These are phyloP conservation scores for Holcopasites calliopsidis DNA, from an alignment of 1,140 invertebrate genomes.

Conservation along the genomic window DNA sequence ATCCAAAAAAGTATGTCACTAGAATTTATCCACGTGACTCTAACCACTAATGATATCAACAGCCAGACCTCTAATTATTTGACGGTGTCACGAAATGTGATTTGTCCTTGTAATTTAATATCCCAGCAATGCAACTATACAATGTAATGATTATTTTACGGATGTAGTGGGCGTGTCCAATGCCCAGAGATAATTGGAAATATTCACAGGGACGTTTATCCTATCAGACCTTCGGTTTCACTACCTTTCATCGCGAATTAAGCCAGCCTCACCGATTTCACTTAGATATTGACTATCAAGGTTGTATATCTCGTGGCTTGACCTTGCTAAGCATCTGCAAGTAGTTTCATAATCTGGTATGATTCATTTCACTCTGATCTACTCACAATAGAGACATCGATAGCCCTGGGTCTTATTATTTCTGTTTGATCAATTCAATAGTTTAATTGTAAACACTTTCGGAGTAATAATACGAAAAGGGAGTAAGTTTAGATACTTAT, in stretches of 20 bases:
- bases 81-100: neutral
- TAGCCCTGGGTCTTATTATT: no score
- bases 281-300: neutral
- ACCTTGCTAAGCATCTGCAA: neutral
- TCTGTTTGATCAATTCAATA: no score
- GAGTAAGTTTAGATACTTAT: no score
- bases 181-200: neutral
- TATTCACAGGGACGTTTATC: neutral
- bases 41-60: neutral
- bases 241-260: neutral
- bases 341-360: neutral
- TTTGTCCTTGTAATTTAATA: neutral
- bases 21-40: neutral
- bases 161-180: neutral
- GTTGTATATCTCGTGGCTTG: neutral
- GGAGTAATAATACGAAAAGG: no score
- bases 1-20: no score
- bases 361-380: neutral
- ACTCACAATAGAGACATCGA: no score
- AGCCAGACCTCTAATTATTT: neutral
- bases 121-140: no score
- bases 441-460: no score
- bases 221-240: neutral
- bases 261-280: neutral
- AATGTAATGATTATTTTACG: no score